Conservation (phyloP, 2,113 vertebrate genomes). For the Nothoprocta pentlandii region DNA sequence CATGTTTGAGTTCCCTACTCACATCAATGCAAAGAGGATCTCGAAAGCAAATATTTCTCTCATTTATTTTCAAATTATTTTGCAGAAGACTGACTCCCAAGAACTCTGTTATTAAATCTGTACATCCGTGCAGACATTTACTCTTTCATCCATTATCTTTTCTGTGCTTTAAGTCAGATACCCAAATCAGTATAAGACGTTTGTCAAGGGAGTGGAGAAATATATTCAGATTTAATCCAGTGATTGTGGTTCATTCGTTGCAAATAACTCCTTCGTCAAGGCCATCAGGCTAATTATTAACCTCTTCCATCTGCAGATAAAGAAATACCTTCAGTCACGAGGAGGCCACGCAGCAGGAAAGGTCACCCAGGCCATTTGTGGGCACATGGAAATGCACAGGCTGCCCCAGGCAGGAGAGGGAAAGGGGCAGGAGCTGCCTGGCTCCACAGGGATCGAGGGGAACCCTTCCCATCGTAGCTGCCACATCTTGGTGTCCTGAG, state of each 20-base stretch:
- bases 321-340: slow-evolving; percentile 28
- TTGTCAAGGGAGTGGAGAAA: background rate
- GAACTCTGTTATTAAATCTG: no score
- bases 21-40: background rate
- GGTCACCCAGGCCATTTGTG: background rate
- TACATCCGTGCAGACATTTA: no score
- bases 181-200: background rate
- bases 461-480: fast-evolving
- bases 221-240: slow-evolving; percentile 42
- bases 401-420: background rate
- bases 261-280: slow-evolving; percentile 43
- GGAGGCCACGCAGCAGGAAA: background rate
- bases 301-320: slow-evolving; percentile 26
- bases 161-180: background rate
- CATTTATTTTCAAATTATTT: background rate
- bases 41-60: background rate
- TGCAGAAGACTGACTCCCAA: background rate
- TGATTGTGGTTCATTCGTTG: background rate
- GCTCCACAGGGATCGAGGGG: fast-evolving
- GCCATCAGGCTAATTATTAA: slow-evolving; percentile 63
- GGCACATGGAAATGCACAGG: background rate
- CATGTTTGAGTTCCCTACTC: background rate
- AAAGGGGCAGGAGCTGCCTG: background rate
- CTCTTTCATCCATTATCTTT: background rate
- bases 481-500: background rate